These are phyloP conservation scores for Tenodera sinensis DNA, from an alignment of 2,888 invertebrate genomes.

Conservation along the genomic window DNA sequence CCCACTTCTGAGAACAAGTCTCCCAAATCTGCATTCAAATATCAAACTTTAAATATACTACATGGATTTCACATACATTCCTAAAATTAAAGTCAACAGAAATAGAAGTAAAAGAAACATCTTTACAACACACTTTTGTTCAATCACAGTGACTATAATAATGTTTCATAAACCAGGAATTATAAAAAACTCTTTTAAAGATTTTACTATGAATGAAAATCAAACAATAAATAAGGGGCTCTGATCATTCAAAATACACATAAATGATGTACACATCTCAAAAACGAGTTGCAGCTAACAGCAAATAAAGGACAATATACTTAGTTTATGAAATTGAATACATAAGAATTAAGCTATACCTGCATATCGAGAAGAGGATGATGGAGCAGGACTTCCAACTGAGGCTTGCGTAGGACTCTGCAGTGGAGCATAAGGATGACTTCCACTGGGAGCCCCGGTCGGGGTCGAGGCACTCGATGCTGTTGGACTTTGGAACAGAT, in stretches of 20 bases:
- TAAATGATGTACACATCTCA: background rate
- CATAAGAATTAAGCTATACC: constrained; percentile 25
- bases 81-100: background rate
- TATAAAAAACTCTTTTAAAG: background rate
- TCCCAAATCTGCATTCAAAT: constrained; percentile 36
- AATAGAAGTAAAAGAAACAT: background rate
- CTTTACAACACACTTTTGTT: too few species aligned
- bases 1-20: constrained; percentile 84
- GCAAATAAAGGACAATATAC: background rate
- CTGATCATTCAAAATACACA: background rate
- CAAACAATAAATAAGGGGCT: background rate
- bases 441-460: constrained; percentile 51
- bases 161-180: background rate
- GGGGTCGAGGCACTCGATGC: constrained; percentile 78
- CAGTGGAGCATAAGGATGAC: constrained; percentile 79
- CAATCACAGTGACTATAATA: background rate
- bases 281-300: background rate
- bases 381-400: constrained; percentile 50
- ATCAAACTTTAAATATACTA: background rate
- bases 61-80: background rate
- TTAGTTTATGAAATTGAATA: background rate
- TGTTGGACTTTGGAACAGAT: constrained; percentile 74
- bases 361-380: constrained; percentile 45
- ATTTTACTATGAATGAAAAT: background rate
- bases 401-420: constrained; percentile 58